phyloP scores from a whole-genome alignment of 2,113 vertebrate species.

The Aldabrachelys gigantea region DNA sequence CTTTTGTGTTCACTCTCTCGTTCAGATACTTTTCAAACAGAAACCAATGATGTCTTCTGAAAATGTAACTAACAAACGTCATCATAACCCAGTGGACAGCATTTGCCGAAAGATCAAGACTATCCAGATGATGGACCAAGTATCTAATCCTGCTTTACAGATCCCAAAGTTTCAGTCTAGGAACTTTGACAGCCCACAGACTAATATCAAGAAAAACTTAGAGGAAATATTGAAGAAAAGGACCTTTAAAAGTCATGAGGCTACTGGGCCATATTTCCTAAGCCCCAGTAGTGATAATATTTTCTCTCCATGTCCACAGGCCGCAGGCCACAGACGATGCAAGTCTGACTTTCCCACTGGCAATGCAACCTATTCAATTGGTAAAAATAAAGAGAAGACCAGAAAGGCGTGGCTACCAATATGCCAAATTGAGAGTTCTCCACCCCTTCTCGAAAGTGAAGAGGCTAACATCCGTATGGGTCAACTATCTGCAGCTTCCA shows the following conservation, averaged over 20 bases:
- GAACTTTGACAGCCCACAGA: slow-evolving; percentile 84
- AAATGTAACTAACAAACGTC: slow-evolving; percentile 53
- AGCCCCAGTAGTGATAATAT: neutral
- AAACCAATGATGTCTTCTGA: slow-evolving; percentile 29
- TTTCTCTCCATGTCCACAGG: neutral
- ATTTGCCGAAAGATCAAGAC: slow-evolving; percentile 90
- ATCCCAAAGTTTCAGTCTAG: slow-evolving; percentile 86
- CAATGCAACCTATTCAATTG: slow-evolving; percentile 54
- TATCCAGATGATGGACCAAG: slow-evolving; percentile 84
- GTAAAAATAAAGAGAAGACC: slow-evolving; percentile 55
- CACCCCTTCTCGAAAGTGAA: slow-evolving; percentile 12
- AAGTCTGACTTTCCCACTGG: neutral
- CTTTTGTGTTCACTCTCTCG: accelerated
- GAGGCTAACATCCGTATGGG: slow-evolving; percentile 64
- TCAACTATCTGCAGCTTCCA: neutral
- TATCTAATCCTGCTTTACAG: slow-evolving; percentile 80
- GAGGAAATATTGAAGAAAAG: slow-evolving; percentile 85
- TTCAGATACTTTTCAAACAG: neutral
- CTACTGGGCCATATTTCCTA: neutral
- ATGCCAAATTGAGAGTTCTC: slow-evolving; percentile 60
- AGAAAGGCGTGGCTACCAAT: neutral
- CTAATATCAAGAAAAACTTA: slow-evolving; percentile 77
- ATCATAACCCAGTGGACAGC: slow-evolving; percentile 91
- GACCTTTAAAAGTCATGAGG: neutral
- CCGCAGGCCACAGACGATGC: neutral